Evolutionary conservation across 1,140 invertebrate genomes (phyloP), one percentile per base, ranked within the genome.

Genomic region (Paramacrobiotus metropolitanus): DNA sequence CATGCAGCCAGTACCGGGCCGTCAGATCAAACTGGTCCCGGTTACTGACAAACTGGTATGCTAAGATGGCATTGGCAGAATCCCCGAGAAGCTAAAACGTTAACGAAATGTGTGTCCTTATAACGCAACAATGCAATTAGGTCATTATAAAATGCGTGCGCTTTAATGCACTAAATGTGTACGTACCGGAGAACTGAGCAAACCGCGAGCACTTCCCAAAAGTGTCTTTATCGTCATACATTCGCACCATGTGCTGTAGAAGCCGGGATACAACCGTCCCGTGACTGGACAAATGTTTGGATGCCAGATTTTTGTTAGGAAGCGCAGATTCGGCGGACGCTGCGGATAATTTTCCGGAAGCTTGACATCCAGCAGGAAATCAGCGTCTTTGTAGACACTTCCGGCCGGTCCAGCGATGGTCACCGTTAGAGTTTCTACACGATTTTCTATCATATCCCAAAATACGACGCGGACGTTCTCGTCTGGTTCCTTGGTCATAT

Each of bases 331-430:
- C 62, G 94, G 94, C 65, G 94, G 94, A 80, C 94, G 94, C 74
- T 98, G 98, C 59, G 94, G 94, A 79, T 99, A 99, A 29, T 92
- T 93, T 77, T 95, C 90, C 67, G 94, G 94, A 66, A 99, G 88
- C 79, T 88, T 90, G 64, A 99, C 96, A 75, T 97, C 90, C 62
- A 98, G 77, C 65, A 85, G 72, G 75, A 91, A 97, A 67, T 79
- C 86, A 29, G 90, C 93, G 59, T 88, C 90, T 76, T 95, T 88
- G 72, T 96, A 97, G 2, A 92, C 90, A 24, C 91, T 96, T 68
- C 96, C 92, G 30, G 90, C 87, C 24, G 93, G 92, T 0, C 76
- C 76, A 34, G 66, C 67, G 34, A 75, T 74, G 24, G 31, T 59
- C 21, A 31, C 65, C 2, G 34, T 31, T 21, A 63, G 44, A 24